phyloP scores from a whole-genome alignment of 1,140 invertebrate genomes.

The Drosophila insularis region DNA sequence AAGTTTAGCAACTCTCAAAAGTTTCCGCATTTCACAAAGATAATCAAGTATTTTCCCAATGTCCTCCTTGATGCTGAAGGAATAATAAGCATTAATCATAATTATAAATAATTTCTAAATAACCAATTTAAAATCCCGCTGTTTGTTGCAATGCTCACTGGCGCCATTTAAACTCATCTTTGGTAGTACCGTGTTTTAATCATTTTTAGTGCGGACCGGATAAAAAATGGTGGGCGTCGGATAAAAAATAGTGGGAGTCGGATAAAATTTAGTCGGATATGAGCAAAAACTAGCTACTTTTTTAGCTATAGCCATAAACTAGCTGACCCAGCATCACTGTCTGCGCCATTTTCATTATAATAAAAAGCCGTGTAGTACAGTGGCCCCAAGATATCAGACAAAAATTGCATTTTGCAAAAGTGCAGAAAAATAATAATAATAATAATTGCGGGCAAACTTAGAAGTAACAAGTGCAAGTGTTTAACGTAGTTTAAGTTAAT shows the following conservation, averaged over 20 bases:
- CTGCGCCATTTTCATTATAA: conserved; percentile 71
- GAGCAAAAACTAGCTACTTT: not conserved
- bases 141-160: too few species aligned
- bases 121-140: not conserved
- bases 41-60: conserved; percentile 44
- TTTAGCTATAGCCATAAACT: not conserved
- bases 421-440: conserved; percentile 54
- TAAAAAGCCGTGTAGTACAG: conserved; percentile 60
- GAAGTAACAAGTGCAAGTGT: conserved; percentile 10
- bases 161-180: too few species aligned
- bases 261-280: not conserved
- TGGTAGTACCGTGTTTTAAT: too few species aligned
- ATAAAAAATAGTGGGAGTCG: too few species aligned
- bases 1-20: conserved; percentile 39
- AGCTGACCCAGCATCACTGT: not conserved
- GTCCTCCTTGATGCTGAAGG: conserved; percentile 44
- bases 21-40: conserved; percentile 52
- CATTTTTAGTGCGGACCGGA: too few species aligned
- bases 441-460: conserved; percentile 30
- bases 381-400: conserved; percentile 60
- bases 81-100: conserved; percentile 24
- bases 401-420: conserved; percentile 60
- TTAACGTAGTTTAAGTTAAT: conserved; percentile 15
- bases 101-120: not conserved
- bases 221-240: too few species aligned